These are phyloP conservation scores for Melanostigma gelatinosum DNA, from an alignment of 2,113 vertebrate species.

Conservation along the genomic window DNA sequence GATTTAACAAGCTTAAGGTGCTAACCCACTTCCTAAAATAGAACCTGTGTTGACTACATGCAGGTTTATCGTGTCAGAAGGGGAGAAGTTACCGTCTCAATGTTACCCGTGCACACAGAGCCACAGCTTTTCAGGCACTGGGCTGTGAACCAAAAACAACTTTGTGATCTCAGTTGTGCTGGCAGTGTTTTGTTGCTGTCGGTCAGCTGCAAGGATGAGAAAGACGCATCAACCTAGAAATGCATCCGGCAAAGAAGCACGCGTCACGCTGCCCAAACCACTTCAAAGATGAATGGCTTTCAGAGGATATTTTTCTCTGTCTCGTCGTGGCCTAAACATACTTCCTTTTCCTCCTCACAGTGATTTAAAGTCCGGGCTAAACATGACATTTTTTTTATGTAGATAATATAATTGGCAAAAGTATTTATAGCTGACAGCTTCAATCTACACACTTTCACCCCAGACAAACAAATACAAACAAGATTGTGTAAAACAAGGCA, in stretches of 20 bases:
- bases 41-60: neutral
- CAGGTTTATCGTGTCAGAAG: neutral
- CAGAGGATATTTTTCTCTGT: conserved; percentile 3
- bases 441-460: conserved; percentile 1
- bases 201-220: neutral
- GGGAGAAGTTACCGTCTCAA: neutral
- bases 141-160: conserved; percentile 6
- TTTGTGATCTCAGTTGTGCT: neutral
- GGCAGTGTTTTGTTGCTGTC: neutral
- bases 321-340: neutral
- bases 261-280: conserved; percentile 15
- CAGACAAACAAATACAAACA: conserved; percentile 1
- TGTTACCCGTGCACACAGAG: neutral
- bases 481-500: neutral
- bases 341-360: neutral
- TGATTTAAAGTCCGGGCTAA: conserved; percentile 16
- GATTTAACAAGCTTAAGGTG: neutral
- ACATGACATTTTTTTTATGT: neutral
- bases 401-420: conserved; percentile 9
- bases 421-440: conserved; percentile 4
- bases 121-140: neutral
- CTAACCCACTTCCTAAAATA: no score
- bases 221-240: neutral
- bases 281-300: conserved; percentile 31
- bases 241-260: neutral